phyloP scores from a whole-genome alignment of 1,140 invertebrate genomes.

The Wasmannia auropunctata region DNA sequence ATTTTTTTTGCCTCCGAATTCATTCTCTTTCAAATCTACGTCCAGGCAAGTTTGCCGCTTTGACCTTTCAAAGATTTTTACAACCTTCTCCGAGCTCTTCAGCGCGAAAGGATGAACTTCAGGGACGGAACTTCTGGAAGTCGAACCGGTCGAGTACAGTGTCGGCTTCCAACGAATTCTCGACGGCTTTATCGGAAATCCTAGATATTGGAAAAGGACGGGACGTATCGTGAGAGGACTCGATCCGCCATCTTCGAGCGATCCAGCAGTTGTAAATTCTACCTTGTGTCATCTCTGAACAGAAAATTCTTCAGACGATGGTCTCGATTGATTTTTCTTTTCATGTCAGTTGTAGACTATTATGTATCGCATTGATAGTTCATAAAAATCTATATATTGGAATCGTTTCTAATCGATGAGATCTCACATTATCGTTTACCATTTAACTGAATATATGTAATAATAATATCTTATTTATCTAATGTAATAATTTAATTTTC shows the following conservation, averaged over 20 bases:
- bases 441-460: background rate
- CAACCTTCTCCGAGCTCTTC: constrained; percentile 50
- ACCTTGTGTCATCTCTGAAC: constrained; percentile 38
- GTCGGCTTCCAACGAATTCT: constrained; percentile 67
- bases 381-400: background rate
- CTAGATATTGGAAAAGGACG: constrained; percentile 55
- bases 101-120: constrained; percentile 73
- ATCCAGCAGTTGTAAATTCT: background rate
- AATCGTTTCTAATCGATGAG: background rate
- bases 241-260: constrained; percentile 12
- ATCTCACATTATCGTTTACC: background rate
- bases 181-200: constrained; percentile 71
- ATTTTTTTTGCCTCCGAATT: background rate
- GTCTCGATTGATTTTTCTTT: constrained; percentile 65
- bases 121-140: constrained; percentile 69
- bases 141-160: constrained; percentile 67
- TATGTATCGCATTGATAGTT: constrained; percentile 10
- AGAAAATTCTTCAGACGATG: constrained; percentile 55
- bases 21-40: constrained; percentile 38
- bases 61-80: constrained; percentile 67
- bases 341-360: background rate
- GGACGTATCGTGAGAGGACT: constrained; percentile 63
- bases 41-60: constrained; percentile 50
- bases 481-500: background rate
- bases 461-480: background rate